These are phyloP conservation scores for Psittacula cyanocephala DNA, from an alignment of 2,113 vertebrate species.

Conservation along the genomic window DNA sequence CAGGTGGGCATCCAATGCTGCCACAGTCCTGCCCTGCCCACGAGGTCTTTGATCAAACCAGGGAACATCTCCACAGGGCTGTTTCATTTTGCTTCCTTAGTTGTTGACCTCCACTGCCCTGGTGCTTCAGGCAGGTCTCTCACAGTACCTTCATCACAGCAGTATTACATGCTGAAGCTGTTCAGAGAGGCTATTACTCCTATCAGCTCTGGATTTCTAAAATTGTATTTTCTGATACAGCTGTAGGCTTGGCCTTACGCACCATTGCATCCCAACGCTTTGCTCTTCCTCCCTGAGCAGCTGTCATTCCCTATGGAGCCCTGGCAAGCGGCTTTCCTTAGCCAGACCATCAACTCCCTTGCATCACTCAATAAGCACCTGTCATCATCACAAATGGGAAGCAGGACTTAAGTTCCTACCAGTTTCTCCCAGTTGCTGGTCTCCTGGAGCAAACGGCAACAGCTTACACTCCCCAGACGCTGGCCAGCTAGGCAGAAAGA, in stretches of 20 bases:
- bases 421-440: neutral
- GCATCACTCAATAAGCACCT: neutral
- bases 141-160: neutral
- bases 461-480: neutral
- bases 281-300: neutral
- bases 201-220: conserved; percentile 4
- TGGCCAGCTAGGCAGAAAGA: conserved; percentile 25
- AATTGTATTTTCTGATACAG: conserved; percentile 20
- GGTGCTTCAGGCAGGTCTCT: neutral
- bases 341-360: neutral
- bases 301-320: conserved; percentile 2
- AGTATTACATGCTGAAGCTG: neutral
- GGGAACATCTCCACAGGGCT: neutral
- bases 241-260: neutral
- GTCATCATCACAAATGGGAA: neutral
- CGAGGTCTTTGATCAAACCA: neutral
- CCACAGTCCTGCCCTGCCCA: neutral
- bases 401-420: neutral
- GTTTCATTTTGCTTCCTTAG: neutral
- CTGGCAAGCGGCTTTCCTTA: neutral
- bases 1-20: neutral
- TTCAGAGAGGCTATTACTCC: neutral
- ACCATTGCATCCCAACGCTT: neutral
- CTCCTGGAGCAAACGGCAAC: neutral
- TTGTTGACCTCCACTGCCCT: neutral